Evolutionary conservation across 2,888 invertebrate species (phyloP).

Genomic region (Anticlea derivata): DNA sequence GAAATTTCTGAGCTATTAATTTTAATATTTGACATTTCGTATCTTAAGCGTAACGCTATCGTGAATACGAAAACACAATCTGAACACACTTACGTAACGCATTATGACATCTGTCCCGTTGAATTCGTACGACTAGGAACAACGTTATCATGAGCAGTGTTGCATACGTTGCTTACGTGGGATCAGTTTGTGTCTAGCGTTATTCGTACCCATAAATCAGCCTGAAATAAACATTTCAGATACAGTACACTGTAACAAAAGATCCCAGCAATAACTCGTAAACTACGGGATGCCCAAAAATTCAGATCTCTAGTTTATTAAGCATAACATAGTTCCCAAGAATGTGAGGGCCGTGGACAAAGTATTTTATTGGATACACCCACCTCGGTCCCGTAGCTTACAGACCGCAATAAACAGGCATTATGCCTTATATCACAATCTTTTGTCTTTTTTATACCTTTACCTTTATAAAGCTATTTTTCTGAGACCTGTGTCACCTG

Average conservation of each 20-base stretch:
- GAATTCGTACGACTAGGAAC: too few relatives aligned
- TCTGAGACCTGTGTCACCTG: conserved; percentile 49
- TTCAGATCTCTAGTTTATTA: conserved; percentile 47
- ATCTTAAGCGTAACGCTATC: too few relatives aligned
- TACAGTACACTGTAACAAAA: conserved; percentile 14
- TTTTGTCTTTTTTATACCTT: conserved; percentile 46
- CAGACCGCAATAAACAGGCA: conserved; percentile 57
- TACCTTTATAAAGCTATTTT: conserved; percentile 43
- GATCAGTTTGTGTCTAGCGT: too few relatives aligned
- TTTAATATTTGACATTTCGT: too few relatives aligned
- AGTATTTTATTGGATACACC: conserved; percentile 56
- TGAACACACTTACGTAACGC: too few relatives aligned
- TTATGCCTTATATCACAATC: conserved; percentile 56
- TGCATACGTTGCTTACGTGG: too few relatives aligned
- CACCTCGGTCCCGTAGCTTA: conserved; percentile 40
- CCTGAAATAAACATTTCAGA: neutral
- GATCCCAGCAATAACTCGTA: conserved; percentile 21
- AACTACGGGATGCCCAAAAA: conserved; percentile 36
- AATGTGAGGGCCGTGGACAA: conserved; percentile 47
- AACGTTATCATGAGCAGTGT: too few relatives aligned
- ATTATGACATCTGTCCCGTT: too few relatives aligned
- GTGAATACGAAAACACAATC: too few relatives aligned
- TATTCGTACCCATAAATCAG: too few relatives aligned
- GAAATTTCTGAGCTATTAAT: too few relatives aligned
- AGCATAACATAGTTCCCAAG: conserved; percentile 49